Base-by-base conservation (phyloP, 2,888 invertebrate species). In the Saturnia pavonia region DNA sequence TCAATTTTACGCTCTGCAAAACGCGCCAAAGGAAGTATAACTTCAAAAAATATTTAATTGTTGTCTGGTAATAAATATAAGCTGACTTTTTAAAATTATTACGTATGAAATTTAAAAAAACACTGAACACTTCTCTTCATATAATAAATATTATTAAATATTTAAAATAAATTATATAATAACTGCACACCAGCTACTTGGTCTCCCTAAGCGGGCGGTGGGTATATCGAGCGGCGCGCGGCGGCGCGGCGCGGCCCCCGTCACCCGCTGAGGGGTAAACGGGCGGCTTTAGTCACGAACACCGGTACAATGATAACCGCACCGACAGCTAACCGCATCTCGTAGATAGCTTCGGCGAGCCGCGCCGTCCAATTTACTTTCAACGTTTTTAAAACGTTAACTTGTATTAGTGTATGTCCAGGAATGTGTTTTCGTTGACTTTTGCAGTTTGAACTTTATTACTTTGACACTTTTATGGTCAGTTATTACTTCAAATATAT, bases 141-240 rank as follows among this genome's bases (percentile, higher is more conserved):
- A 14, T 43, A 14, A 12, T 43, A 43, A 9, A 43, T 3, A 43
- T n/a, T 43, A 43, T 43, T 43, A 43, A 54, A 54, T n/a, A 54
- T 22, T 19, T 1, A 54, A 54, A 2, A 19, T 8, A 19, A 7
- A 54, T 11, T 22, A 22, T 54, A 54, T 54, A n/a, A 54, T 9
- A 1, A 54, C 54, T 54, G 9, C 1, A 54, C 14, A 27, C 12
- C 25, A 27, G 27, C 12, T 14, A 68, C 48, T 51, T 78, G 76
- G 80, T 67, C 73, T 73, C 73, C 75, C 74, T 77, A 74, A 67
- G 40, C 68, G 63, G 22, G 6, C 63, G 16, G 70, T 57, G 8
- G 54, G n/a, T 70, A 42, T 82, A 83, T 82, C 72, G 80, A 81
- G 80, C 82, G 80, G 72, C 73, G 77, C 73, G 73, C 72, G 69